phyloP scores from a whole-genome alignment of 2,888 invertebrate genomes.

The Amaurobius ferox region DNA sequence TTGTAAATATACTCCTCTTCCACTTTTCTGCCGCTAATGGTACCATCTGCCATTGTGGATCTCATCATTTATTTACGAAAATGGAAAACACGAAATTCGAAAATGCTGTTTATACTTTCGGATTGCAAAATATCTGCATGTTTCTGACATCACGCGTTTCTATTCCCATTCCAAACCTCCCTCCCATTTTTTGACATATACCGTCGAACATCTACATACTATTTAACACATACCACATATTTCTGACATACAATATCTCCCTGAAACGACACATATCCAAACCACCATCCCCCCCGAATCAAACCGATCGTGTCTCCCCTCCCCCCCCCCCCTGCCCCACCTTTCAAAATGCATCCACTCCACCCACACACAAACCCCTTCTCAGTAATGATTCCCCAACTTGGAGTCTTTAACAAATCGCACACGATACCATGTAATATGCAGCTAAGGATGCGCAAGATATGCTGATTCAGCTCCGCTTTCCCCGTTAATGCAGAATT shows the following conservation, averaged over 20 bases:
- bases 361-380: background rate
- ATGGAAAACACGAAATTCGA: too few relatives aligned
- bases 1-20: too few relatives aligned
- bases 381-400: constrained; percentile 22
- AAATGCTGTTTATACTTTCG: too few relatives aligned
- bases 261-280: background rate
- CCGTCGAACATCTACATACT: background rate
- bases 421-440: constrained; percentile 59
- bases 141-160: too few relatives aligned
- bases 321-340: background rate
- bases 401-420: constrained; percentile 59
- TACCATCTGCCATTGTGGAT: too few relatives aligned
- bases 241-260: background rate
- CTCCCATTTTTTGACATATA: background rate
- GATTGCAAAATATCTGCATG: too few relatives aligned
- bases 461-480: constrained; percentile 64
- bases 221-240: background rate
- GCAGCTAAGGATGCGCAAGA: constrained; percentile 53
- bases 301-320: background rate
- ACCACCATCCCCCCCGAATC: background rate
- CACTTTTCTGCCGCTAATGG: too few relatives aligned
- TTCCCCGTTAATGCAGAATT: constrained; percentile 34
- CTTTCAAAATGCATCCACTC: background rate
- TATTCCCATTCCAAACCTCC: background rate
- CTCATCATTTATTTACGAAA: too few relatives aligned